Evolutionary conservation across 2,113 vertebrate genomes (phyloP).

Genomic region (Phrynosoma blainvillii): DNA sequence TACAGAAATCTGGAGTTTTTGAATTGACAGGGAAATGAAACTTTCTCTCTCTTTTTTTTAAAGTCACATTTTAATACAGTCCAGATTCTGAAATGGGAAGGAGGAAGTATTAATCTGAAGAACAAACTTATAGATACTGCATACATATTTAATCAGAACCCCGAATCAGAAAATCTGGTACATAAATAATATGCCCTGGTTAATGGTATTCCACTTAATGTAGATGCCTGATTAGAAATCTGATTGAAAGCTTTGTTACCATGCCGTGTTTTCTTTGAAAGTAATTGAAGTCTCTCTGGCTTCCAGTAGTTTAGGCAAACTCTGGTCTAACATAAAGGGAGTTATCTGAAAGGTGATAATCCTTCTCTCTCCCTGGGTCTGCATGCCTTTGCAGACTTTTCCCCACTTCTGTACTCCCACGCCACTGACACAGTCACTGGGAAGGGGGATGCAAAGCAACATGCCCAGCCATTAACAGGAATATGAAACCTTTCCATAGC

Average conservation of each 20-base stretch:
- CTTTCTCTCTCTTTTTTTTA: not conserved
- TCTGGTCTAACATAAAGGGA: not conserved
- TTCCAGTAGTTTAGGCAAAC: too few species aligned
- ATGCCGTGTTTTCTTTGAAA: not conserved
- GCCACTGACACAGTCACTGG: too few species aligned
- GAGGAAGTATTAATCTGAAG: not conserved
- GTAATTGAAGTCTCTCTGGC: not conserved
- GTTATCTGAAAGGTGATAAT: not conserved
- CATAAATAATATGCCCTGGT: constrained; percentile 17
- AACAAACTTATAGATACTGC: constrained; percentile 8
- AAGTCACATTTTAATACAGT: not conserved
- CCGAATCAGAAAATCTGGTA: constrained; percentile 8
- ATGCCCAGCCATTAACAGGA: too few species aligned
- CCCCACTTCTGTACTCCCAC: not conserved
- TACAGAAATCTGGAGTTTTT: not conserved
- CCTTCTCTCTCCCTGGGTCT: not conserved
- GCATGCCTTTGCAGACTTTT: not conserved
- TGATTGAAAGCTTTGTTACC: not conserved
- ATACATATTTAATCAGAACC: constrained; percentile 20
- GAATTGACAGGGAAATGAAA: not conserved
- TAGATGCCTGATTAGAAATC: not conserved
- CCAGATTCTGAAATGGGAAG: not conserved
- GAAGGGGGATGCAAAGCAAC: too few species aligned
- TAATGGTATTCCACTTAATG: not conserved
- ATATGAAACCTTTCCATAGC: too few species aligned